phyloP scores from a whole-genome alignment of 2,797 vertebrate genomes.

The Spinus pinus region DNA sequence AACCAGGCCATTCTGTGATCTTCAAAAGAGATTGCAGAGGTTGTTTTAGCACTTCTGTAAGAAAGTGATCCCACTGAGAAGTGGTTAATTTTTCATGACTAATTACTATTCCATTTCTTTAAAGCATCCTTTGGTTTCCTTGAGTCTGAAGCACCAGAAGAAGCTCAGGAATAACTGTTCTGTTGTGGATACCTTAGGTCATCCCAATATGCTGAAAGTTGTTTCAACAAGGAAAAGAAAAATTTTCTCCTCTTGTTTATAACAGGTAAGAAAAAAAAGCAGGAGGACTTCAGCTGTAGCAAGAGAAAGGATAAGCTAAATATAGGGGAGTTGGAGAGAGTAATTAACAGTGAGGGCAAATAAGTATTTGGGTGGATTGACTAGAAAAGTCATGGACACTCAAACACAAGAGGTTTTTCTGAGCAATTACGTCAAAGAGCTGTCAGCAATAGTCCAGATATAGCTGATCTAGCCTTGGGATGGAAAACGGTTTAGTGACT shows the following conservation, averaged over 20 bases:
- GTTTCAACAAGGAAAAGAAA: neutral
- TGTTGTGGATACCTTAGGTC: neutral
- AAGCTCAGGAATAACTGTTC: neutral
- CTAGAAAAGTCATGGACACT: neutral
- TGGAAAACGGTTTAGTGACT: neutral
- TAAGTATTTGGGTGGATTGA: neutral
- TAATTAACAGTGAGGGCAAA: neutral
- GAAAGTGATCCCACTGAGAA: neutral
- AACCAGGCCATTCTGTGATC: neutral
- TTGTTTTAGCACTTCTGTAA: neutral
- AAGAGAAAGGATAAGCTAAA: neutral
- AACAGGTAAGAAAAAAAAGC: rapidly evolving
- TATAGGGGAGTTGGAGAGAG: rapidly evolving
- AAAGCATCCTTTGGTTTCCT: neutral
- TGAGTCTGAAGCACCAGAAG: neutral
- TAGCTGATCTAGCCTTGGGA: neutral
- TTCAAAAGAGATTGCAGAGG: neutral
- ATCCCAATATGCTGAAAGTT: neutral
- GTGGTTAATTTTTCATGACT: neutral
- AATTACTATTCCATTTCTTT: neutral
- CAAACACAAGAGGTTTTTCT: neutral
- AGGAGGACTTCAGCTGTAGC: neutral
- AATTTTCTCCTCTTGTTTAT: neutral
- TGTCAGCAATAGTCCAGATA: neutral
- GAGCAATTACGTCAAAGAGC: neutral